Base-by-base conservation (phyloP, 2,797 vertebrate genomes). In the Atherinosoma microstoma region DNA sequence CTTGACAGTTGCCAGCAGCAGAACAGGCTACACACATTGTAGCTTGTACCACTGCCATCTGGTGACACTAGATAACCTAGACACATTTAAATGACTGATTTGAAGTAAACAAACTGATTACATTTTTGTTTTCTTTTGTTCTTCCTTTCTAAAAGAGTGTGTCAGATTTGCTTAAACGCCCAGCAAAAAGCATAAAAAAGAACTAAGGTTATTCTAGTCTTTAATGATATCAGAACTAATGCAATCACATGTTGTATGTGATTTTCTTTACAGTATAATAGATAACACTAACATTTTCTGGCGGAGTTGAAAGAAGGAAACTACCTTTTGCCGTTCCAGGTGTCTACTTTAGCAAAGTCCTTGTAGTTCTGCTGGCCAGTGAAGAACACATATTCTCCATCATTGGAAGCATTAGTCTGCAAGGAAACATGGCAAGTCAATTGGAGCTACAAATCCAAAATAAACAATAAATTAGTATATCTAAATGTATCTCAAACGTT, bases 271-370 rank as follows among this genome's bases (percentile, higher is more conserved):
- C 3, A 61, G 5, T 32, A 11, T 15, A 9, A 22, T 1, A 0
- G 22, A 32, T 3, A 30, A 16, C 58, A 4, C 24, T 27, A 38
- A 9, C 15, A 8, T 30, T n/a, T 58, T 15, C 9, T 36, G 10
- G 4, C 8, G 3, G 2, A 45, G 4, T 3, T 45, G 16, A 58
- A 6, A 11, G 2, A 24, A 73, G 30, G 54, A 18, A 3, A 30
- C 86, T 94, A 99, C 98, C 95, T 96, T 89, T 95, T 80, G 56
- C 94, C 94, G 4, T 93, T 97, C 98, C 98, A 99, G 27, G 95
- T 91, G 81, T 96, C 93, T 70, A 99, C 96, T 87, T 92, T 92
- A 40, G 96, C 91, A 91, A 98, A 99, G 92, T 99, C 95, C 58
- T 92, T 87, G 86, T 97, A 99, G 90, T 76, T 91, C 0, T 92